These are phyloP conservation scores for Lepidotrigona ventralis DNA, from an alignment of 1,140 invertebrate genomes.

Conservation along the genomic window DNA sequence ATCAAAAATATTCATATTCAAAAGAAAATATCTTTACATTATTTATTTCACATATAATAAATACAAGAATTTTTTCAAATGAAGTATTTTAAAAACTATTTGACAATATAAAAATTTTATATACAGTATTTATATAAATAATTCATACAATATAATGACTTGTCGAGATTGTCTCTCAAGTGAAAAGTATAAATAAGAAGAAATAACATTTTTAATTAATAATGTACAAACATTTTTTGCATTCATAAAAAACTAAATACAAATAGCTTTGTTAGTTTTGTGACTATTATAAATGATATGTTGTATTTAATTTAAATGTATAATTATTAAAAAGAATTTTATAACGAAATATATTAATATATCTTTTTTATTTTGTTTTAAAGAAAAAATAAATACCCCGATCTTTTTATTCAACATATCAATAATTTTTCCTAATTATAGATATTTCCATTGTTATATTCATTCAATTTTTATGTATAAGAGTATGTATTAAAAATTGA, in stretches of 20 bases:
- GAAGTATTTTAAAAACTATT: neutral
- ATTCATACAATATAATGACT: conserved; percentile 3
- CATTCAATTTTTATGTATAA: neutral
- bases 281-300: neutral
- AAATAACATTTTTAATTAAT: neutral
- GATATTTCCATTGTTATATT: neutral
- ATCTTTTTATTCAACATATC: neutral
- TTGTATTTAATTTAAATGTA: neutral
- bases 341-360: neutral
- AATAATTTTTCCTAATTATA: neutral
- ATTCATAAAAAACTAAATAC: neutral
- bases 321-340: neutral
- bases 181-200: neutral
- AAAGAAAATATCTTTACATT: conserved; percentile 11
- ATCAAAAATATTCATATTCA: conserved; percentile 5
- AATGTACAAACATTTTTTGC: neutral
- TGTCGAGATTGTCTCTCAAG: neutral
- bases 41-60: conserved; percentile 25
- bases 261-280: neutral
- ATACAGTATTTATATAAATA: conserved; percentile 20
- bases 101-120: conserved; percentile 21
- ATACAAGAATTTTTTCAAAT: neutral
- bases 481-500: neutral
- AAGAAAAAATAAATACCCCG: neutral
- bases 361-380: neutral